Evolutionary conservation across 2,113 vertebrate genomes (phyloP), one percentile per base, ranked within the genome.

Genomic region (Setophaga kirtlandii): DNA sequence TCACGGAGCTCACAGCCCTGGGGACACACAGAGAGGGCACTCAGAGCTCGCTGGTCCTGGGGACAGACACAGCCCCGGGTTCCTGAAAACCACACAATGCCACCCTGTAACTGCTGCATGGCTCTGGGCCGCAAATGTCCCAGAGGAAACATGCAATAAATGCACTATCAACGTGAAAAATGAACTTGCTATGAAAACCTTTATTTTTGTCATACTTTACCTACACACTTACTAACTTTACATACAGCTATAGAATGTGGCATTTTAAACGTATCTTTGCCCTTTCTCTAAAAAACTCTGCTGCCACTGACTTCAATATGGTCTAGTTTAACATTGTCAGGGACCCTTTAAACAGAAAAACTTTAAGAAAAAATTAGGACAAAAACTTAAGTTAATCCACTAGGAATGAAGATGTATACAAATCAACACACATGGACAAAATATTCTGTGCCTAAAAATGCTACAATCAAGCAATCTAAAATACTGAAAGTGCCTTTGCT

Each of bases 81-180:
- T 19, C 12, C 49, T 6, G 21, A 16, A 6, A 33, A 15, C 1
- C 5, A 0, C 4, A 0, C 1, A 2, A 9, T 8, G 9, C 24
- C 15, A 3, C 31, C 6, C 1, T 0, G 13, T 2, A 8, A 23
- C 35, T 9, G 37, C 28, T 11, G 5, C 3, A 0, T 1, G 49
- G 15, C 2, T 25, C 71, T 22, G 55, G 10, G 21, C 39, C 10
- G 2, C 5, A 1, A 3, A 12, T 0, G 4, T 7, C 55, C 39
- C 47, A 2, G 4, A 5, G 24, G 8, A 37, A 37, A 37, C 24
- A 30, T 1, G 12, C 24, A 20, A 6, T 5, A 30, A 23, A 41
- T 8, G 56, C 49, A 41, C 0, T 37, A 37, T 3, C 16, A 9
- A 9, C 4, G 1, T 3, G 10, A 28, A 19, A 47, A 79, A 41